Evolutionary conservation across 2,797 vertebrate genomes (phyloP), one percentile per base, ranked within the genome.

Genomic region (Oreortyx pictus): DNA sequence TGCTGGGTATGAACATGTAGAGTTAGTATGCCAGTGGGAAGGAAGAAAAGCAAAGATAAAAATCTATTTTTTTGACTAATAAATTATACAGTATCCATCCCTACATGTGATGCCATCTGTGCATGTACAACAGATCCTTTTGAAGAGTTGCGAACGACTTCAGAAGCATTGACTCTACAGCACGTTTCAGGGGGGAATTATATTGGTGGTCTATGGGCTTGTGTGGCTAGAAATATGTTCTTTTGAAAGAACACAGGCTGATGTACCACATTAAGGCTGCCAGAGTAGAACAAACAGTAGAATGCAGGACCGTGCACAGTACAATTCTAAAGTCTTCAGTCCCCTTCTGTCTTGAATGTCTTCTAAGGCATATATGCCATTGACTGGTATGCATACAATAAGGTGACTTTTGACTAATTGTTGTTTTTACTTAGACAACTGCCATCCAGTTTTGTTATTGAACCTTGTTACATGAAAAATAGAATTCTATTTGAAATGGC

Each of bases 401-500:
- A 43, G 65, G 49, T 44, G 56, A 60, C 44, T 19, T 82, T 90
- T 85, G 62, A 80, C 23, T 66, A 39, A 15, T 80, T 74, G 52
- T 35, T 15, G 50, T 44, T 52, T 77, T 88, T 64, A 74, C 65
- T 74, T 82, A 80, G 91, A 96, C 95, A 96, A 90, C 96, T 96
- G 96, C 94, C 96, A 95, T 97, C 87, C 94, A 94, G 96, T 97
- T 97, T 96, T 93, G 59, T 90, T 88, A 27, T 71, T 89, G 67
- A 94, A 66, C 77, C 31, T 22, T 82, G 44, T 93, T 80, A 70
- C 3, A 5, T 89, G 56, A 79, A 86, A 89, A 92, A 94, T 89
- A 92, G 87, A 94, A 90, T 92, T 92, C 31, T 57, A 56, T 93
- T 89, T 85, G 59, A 96, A 95, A 92, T 95, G 89, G 84, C 81